These are phyloP conservation scores for Drosophila birchii DNA, from an alignment of 2,888 invertebrate species.

Conservation along the genomic window DNA sequence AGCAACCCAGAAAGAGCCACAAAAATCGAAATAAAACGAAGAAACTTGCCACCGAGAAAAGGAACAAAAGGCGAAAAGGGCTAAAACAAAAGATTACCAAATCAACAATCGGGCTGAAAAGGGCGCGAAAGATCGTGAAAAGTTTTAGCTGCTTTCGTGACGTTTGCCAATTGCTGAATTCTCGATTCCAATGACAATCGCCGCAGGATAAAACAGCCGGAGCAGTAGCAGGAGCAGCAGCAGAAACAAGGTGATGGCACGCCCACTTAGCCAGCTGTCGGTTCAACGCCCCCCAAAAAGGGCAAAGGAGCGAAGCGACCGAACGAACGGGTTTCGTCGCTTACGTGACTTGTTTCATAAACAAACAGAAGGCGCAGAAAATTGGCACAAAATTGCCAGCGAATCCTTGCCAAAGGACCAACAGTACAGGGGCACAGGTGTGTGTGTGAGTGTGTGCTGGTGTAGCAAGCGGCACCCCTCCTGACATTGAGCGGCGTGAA, in stretches of 20 bases:
- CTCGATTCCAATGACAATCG: slow-evolving; percentile 72
- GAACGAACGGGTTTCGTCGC: slow-evolving; percentile 54
- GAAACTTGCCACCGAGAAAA: slow-evolving; percentile 26
- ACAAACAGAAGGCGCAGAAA: slow-evolving; percentile 72
- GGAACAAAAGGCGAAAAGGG: slow-evolving; percentile 12
- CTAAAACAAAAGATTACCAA: slow-evolving; percentile 44
- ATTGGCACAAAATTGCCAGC: slow-evolving; percentile 76
- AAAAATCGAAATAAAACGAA: slow-evolving; percentile 3
- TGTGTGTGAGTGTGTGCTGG: not conserved
- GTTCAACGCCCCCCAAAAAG: slow-evolving; percentile 73
- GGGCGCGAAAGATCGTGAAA: slow-evolving; percentile 48
- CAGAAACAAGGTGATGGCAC: slow-evolving; percentile 67
- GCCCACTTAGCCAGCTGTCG: slow-evolving; percentile 66
- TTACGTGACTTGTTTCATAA: slow-evolving; percentile 80
- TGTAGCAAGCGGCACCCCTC: slow-evolving; percentile 9
- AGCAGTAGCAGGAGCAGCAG: not conserved
- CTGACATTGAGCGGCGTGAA: slow-evolving; percentile 67
- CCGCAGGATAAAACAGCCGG: slow-evolving; percentile 15
- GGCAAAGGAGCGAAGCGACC: slow-evolving; percentile 45
- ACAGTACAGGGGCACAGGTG: slow-evolving; percentile 7
- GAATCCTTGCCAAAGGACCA: slow-evolving; percentile 53
- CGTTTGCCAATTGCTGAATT: slow-evolving; percentile 78
- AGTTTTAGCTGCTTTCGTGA: slow-evolving; percentile 62
- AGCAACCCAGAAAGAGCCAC: slow-evolving; percentile 47
- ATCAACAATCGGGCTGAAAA: slow-evolving; percentile 46